phyloP scores from a whole-genome alignment of 2,888 invertebrate species.

The Andrena trimmerana region DNA sequence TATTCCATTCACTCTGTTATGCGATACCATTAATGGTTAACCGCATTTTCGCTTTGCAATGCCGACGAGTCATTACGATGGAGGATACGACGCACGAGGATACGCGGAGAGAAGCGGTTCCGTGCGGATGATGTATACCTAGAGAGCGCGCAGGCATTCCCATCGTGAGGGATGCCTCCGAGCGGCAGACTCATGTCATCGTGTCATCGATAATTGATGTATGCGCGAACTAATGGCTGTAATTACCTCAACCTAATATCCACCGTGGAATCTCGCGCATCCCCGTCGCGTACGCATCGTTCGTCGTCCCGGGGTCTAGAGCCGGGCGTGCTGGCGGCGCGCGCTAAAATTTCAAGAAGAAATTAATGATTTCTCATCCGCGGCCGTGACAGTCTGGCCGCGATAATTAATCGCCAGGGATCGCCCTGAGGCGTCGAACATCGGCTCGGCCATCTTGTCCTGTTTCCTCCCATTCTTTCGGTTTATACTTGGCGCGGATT shows the following conservation, averaged over 20 bases:
- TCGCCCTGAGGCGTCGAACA: slow-evolving; percentile 64
- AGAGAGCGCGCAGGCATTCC: slow-evolving; percentile 62
- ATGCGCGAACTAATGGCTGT: slow-evolving; percentile 82
- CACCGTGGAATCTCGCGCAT: slow-evolving; percentile 77
- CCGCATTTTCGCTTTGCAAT: no score
- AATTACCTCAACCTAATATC: slow-evolving; percentile 82
- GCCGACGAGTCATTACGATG: slow-evolving; percentile 16
- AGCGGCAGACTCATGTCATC: slow-evolving; percentile 80
- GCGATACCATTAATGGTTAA: not conserved
- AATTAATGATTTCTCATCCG: slow-evolving; percentile 74
- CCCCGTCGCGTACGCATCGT: slow-evolving; percentile 51
- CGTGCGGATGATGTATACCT: slow-evolving; percentile 36
- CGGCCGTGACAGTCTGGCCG: slow-evolving; percentile 61
- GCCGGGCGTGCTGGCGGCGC: not conserved
- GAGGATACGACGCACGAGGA: slow-evolving; percentile 17
- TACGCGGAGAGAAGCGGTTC: slow-evolving; percentile 32
- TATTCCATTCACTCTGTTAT: not conserved
- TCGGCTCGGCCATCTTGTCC: slow-evolving; percentile 61
- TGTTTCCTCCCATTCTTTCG: slow-evolving; percentile 49
- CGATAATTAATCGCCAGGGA: slow-evolving; percentile 76
- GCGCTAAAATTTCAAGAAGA: slow-evolving; percentile 69
- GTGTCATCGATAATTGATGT: slow-evolving; percentile 84
- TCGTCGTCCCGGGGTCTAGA: not conserved
- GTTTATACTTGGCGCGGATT: slow-evolving; percentile 51
- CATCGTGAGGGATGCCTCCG: slow-evolving; percentile 76